Evolutionary conservation across 2,888 invertebrate genomes (phyloP), one percentile per base, ranked within the genome.

Genomic region (Drosophila ezoana): DNA sequence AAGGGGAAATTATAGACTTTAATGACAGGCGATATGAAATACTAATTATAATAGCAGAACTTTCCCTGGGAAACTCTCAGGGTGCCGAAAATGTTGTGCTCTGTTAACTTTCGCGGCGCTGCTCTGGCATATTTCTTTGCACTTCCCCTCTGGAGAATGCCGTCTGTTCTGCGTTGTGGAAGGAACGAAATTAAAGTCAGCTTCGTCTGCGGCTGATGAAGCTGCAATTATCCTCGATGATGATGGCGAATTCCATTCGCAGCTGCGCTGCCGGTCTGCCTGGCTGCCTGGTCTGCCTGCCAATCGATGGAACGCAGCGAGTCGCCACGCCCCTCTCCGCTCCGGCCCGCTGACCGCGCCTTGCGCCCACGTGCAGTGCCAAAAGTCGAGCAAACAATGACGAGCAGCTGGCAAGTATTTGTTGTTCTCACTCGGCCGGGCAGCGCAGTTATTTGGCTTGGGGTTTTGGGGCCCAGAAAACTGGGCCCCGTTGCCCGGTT

Each of bases 181-280:
- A 28, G 18, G 9, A 48, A 20, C 48, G 40, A 71, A 62, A 49
- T 59, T 59, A 47, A 77, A 60, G 61, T 63, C 49, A 14, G 35
- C 13, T 10, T 43, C 44, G 74, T 49, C 35, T 58, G 71, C 23
- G 23, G 47, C 49, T 73, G 76, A 60, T 68, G 67, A 60, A 64
- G 57, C 76, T 81, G 84, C 86, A 89, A 89, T 89, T 89, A 89
- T 89, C 76, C 79, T 76, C 79, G 43, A 47, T 72, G 72, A 64
- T 84, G 81, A 83, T 79, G 87, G 78, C 74, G 71, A 87, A 89
- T 89, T 86, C 83, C 83, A 80, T 81, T 79, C 64, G 82, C 85
- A 84, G 84, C 77, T 83, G 79, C 80, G 41, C 33, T 38, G 57
- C 67, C 23, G 5, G 23, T 5, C 23, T 23, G 23, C 23, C 23